A percentile compares a stretch with the other conserved stretches of the same genome.
Conservation (phyloP, 2,113 vertebrate species). For the Myotis davidii region DNA sequence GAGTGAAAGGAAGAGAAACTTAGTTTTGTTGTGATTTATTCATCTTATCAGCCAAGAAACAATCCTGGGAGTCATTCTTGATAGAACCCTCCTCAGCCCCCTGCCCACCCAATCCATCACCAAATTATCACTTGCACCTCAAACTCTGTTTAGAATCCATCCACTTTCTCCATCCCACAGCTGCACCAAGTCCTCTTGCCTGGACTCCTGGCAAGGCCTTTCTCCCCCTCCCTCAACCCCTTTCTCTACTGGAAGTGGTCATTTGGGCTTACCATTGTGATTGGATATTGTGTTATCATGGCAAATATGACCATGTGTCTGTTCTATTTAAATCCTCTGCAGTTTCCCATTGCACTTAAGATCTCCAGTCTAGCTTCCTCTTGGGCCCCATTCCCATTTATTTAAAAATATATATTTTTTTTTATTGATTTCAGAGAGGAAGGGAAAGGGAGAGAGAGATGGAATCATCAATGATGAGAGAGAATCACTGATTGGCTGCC, state of each 20-base stretch:
- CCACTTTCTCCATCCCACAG: not conserved
- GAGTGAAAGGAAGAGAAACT: not conserved
- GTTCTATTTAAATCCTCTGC: not conserved
- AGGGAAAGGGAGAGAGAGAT: too few relatives aligned
- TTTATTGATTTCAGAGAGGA: too few relatives aligned
- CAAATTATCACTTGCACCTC: not conserved
- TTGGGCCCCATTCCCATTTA: not conserved
- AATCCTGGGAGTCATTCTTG: not conserved
- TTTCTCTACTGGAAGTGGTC: not conserved
- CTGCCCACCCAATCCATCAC: not conserved
- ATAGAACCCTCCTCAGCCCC: not conserved
- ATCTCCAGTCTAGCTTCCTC: not conserved
- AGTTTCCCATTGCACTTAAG: not conserved
- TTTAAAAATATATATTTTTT: too few relatives aligned
- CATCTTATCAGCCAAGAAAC: not conserved
- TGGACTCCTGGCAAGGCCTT: not conserved
- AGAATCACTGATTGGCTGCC: too few relatives aligned
- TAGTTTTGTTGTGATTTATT: not conserved
- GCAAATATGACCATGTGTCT: not conserved
- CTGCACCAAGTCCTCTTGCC: not conserved
- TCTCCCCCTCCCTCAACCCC: not conserved
- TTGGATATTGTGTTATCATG: not conserved
- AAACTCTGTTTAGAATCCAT: not conserved
- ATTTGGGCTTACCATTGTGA: not conserved
- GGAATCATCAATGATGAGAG: too few relatives aligned